Conservation (phyloP, 2,797 vertebrate species). For the Acanthurus leucopareius region DNA sequence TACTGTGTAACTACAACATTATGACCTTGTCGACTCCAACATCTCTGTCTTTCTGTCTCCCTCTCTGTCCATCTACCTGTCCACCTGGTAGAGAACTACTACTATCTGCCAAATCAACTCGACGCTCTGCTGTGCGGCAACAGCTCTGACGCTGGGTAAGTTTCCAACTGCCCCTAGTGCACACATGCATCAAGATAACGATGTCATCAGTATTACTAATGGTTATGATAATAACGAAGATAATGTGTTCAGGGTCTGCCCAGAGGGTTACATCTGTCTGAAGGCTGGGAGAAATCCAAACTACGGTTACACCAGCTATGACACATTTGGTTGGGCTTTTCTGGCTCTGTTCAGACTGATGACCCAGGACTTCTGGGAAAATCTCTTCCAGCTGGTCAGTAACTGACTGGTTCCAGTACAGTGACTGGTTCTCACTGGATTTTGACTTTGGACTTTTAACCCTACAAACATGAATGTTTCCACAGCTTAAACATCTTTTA, state of each 20-base stretch:
- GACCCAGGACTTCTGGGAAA: conserved; percentile 98
- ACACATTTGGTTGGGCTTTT: conserved; percentile 95
- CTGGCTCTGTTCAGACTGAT: conserved; percentile 96
- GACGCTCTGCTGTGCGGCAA: conserved; percentile 96
- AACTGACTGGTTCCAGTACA: not conserved
- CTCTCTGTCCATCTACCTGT: conserved; percentile 3
- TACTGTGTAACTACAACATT: not conserved
- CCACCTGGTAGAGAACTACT: conserved; percentile 85
- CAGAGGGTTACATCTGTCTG: conserved; percentile 90
- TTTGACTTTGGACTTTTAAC: no score
- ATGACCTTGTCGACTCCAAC: not conserved
- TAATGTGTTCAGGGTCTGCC: conserved; percentile 87
- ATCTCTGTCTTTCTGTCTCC: not conserved
- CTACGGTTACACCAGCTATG: conserved; percentile 96
- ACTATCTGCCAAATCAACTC: conserved; percentile 83
- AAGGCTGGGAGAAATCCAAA: conserved; percentile 93
- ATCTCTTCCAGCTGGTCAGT: conserved; percentile 93
- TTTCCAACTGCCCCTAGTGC: not conserved
- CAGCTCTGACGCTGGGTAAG: conserved; percentile 93
- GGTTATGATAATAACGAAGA: conserved; percentile 3
- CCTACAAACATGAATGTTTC: no score
- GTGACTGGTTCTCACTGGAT: not conserved
- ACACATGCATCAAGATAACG: not conserved
- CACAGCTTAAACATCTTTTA: no score
- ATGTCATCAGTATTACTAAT: not conserved